Base-by-base conservation (phyloP, 2,888 invertebrate genomes). In the Phengaris alcon region DNA sequence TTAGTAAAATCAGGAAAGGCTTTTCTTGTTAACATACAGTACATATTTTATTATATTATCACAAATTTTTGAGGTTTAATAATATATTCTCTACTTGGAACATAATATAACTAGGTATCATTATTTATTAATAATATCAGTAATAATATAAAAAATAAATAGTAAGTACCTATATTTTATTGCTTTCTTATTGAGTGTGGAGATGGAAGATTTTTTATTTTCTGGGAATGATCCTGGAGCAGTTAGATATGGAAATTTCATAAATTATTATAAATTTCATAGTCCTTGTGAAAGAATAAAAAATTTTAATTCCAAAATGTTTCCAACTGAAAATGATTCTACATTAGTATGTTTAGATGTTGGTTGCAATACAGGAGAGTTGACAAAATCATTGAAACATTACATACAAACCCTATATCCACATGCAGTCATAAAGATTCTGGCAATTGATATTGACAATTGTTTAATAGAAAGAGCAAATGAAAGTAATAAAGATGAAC, bases 181-280 rank as follows among this genome's bases (percentile, higher is more conserved):
- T 54, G 9, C 12, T 12, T 54, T 54, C 54, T 54, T 48, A 4
- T 12, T 54, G 54, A 51, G 51, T 54, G 15, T 15, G 15, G 5
- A 59, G 35, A 64, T n/a, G 57, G 52, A 57, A 46, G 78, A 79
- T 68, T 75, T 80, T 55, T 68, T 75, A 75, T 95, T 93, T 83
- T 88, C 88, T 82, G 93, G 91, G 15, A 89, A 91, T 76, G 95
- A 97, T 87, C 97, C 97, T 15, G 97, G 97, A 44, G 96, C 97
- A 55, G 96, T 96, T 0, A 95, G 95, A 84, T 95, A 94, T 91
- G 97, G 97, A 75, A 97, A 97, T 89, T 98, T 97, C 82, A 97
- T 97, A 77, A 97, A 97, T 89, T 98, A 97, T 85, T 98, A 98
- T 85, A 93, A 96, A 79, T 97, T 97, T 84, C 96, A 97, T 88